Evolutionary conservation across 23 tunicate genomes (phyloP).

Genomic region (Diplosoma virens): DNA sequence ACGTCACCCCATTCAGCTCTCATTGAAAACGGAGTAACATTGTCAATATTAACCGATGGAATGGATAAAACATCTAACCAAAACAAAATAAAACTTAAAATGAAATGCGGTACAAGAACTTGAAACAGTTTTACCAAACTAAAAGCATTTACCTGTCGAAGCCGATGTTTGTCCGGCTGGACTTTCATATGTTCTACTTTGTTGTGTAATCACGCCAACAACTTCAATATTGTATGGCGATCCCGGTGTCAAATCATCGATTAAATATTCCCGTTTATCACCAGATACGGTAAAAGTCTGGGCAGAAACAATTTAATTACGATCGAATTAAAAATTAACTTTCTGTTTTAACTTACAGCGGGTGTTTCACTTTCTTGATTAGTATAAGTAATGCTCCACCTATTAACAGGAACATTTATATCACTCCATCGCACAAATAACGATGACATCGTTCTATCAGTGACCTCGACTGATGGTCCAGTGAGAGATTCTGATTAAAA

Average conservation of each 20-base stretch:
- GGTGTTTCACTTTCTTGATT: too few species aligned
- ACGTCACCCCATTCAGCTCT: conserved; percentile 48
- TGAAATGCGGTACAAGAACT: background rate
- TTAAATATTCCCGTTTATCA: background rate
- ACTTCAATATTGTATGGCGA: background rate
- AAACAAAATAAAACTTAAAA: background rate
- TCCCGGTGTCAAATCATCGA: conserved; percentile 6
- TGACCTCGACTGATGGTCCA: conserved; percentile 20
- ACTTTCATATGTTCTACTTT: conserved; percentile 2
- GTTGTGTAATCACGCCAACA: background rate
- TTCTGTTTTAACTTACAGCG: too few species aligned
- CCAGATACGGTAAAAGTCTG: background rate
- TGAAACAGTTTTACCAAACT: background rate
- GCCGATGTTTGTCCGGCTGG: conserved; percentile 7
- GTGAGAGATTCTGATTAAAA: conserved; percentile 13
- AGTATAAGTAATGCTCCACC: conserved; percentile 35
- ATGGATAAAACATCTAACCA: background rate
- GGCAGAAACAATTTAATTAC: background rate
- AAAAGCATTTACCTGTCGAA: background rate
- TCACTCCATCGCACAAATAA: conserved; percentile 15
- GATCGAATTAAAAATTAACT: too few species aligned
- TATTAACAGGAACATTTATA: conserved; percentile 33
- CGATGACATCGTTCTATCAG: conserved; percentile 9
- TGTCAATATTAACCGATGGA: background rate
- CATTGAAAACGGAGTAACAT: conserved; percentile 20